Base-by-base conservation (phyloP, 2,113 vertebrate species). In the Neotragus pygmaeus region DNA sequence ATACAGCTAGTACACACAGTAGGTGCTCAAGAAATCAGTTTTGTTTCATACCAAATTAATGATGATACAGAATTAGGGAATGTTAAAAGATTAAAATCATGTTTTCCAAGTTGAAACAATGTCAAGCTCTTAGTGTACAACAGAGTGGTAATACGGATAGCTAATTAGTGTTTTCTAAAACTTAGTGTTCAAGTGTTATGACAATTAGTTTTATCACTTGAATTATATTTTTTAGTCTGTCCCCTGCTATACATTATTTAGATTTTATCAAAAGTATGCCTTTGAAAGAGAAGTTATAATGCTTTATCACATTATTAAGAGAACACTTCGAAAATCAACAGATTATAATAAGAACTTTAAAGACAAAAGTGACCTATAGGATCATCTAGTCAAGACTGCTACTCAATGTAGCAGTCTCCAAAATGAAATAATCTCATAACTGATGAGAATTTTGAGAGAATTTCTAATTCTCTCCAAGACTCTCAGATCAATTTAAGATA, bases 301-400 rank as follows among this genome's bases (percentile, higher is more conserved):
- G 14, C 14, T 90, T 33, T 85, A 57, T 93, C 33, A 94, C 30
- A 57, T 77, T 85, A 83, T 70, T 93, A 78, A 92, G 30, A 49
- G 93, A 92, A 93, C 21, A 96, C 36, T 88, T 70, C 16, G 23
- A 93, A 96, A 93, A 88, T 70, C 53, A 73, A 95, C 33, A 92
- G 51, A 39, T 60, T 87, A 39, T 78, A 96, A 39, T 78, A 96
- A 87, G 78, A 94, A 94, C 25, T 95, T 64, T 11, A 47, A 75
- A 83, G 17, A 4, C 27, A 83, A 62, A 91, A 81, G 36, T 62
- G 13, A 87, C 15, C 36, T 62, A n/a, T 10, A 28, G 25, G 33
- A 57, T 87, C 28, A 90, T 57, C 23, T 83, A 25, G 30, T 60
- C 27, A 51, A 96, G 87, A 83, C 2, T 85, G 49, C 16, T 94